Conservation (phyloP, 2,113 vertebrate genomes). For the Psittacus erithacus region DNA sequence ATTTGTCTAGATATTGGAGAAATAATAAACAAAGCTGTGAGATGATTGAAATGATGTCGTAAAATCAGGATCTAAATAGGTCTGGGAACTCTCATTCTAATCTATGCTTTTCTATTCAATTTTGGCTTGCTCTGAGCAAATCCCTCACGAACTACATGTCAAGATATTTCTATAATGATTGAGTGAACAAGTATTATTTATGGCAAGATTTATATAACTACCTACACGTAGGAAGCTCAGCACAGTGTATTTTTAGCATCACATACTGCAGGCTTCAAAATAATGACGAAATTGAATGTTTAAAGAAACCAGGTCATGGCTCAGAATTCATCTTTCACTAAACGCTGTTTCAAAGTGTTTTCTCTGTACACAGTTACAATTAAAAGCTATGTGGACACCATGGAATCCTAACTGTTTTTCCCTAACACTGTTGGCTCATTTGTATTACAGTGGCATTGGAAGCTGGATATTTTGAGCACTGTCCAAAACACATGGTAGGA, state of each 20-base stretch:
- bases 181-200: slow-evolving; percentile 27
- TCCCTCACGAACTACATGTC: slow-evolving; percentile 5
- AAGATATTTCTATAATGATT: slow-evolving; percentile 12
- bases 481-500: neutral
- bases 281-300: slow-evolving; percentile 7
- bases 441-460: neutral
- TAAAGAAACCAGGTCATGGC: slow-evolving; percentile 41
- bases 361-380: neutral
- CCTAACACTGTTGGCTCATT: neutral
- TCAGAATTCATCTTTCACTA: neutral
- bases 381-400: neutral
- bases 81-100: neutral
- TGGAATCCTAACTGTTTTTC: neutral
- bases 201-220: slow-evolving; percentile 58
- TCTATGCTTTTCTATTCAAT: neutral
- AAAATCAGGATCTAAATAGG: slow-evolving; percentile 1
- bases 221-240: neutral
- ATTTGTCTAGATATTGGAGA: neutral
- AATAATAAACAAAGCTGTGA: neutral
- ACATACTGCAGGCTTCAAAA: slow-evolving; percentile 38
- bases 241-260: slow-evolving; percentile 49
- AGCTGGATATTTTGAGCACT: neutral
- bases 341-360: neutral
- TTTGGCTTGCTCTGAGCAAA: slow-evolving; percentile 29
- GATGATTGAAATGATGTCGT: neutral